phyloP scores from a whole-genome alignment of 2,888 invertebrate genomes.

The Caenorhabditis angaria region DNA sequence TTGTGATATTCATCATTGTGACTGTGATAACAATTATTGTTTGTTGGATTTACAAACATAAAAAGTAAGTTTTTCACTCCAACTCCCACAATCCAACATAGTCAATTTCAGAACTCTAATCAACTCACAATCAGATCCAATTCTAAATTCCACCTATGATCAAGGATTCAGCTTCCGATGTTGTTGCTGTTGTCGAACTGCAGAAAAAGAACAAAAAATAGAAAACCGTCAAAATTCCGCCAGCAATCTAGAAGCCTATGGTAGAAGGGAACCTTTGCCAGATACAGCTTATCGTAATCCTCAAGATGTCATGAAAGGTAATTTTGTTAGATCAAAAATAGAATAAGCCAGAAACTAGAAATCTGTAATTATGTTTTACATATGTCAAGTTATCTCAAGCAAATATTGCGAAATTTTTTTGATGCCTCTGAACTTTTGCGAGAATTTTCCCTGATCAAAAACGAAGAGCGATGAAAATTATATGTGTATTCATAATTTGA shows the following conservation, averaged over 20 bases:
- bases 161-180: slow-evolving; percentile 11
- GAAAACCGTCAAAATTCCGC: slow-evolving; percentile 29
- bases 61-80: slow-evolving; percentile 20
- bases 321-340: background rate
- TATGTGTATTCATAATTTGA: no score
- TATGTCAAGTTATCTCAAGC: no score
- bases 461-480: no score
- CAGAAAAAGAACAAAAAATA: background rate
- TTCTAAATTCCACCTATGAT: slow-evolving; percentile 15
- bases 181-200: slow-evolving; percentile 14
- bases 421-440: no score
- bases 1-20: background rate
- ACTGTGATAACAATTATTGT: slow-evolving; percentile 10
- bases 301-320: background rate
- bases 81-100: background rate
- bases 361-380: no score
- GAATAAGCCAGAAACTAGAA: no score
- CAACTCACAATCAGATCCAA: slow-evolving; percentile 14
- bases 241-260: slow-evolving; percentile 40
- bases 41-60: slow-evolving; percentile 26
- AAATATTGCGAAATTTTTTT: no score
- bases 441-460: no score
- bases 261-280: slow-evolving; percentile 21
- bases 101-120: slow-evolving; percentile 33
- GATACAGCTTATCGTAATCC: slow-evolving; percentile 15